phyloP scores from a whole-genome alignment of 64 coral and sea anemone species.

The Stichodactyla helianthus region DNA sequence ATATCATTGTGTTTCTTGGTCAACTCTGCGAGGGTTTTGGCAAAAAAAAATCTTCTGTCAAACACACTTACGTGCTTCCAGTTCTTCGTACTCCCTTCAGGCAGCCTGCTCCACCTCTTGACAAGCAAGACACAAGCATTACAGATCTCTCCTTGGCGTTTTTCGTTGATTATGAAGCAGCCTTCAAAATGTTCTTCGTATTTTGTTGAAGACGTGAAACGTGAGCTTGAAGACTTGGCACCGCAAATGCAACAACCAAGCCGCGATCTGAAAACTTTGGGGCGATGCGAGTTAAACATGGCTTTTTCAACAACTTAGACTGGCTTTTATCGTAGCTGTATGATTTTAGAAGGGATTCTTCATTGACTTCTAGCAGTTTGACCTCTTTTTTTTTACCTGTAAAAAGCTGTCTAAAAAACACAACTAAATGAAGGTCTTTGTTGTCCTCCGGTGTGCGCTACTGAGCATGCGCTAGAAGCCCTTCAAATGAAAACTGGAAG shows the following conservation, averaged over 20 bases:
- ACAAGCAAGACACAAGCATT: conserved; percentile 97
- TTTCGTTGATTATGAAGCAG: conserved; percentile 77
- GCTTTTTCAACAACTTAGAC: not conserved
- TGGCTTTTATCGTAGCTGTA: not conserved
- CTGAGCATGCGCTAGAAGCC: not conserved
- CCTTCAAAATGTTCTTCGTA: conserved; percentile 88
- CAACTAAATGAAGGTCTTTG: not conserved
- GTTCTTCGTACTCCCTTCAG: conserved; percentile 67
- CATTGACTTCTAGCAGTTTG: conserved; percentile 1
- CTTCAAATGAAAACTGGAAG: not conserved
- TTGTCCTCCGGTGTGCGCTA: conserved; percentile 2
- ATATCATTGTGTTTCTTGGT: not conserved
- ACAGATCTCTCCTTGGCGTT: conserved; percentile 82
- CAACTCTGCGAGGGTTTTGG: not conserved
- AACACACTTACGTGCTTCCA: conserved; percentile 88
- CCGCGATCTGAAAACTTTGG: conserved; percentile 81
- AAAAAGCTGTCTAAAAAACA: not conserved
- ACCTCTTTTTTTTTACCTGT: not conserved
- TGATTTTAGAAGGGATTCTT: conserved; percentile 3
- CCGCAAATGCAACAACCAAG: conserved; percentile 95
- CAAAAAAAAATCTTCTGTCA: not conserved
- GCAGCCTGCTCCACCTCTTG: conserved; percentile 93
- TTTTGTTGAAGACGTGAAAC: conserved; percentile 88
- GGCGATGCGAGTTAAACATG: conserved; percentile 91
- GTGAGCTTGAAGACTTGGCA: conserved; percentile 95